Base-by-base conservation (phyloP, 1,140 invertebrate genomes). In the Aphaenogaster floridana region DNA sequence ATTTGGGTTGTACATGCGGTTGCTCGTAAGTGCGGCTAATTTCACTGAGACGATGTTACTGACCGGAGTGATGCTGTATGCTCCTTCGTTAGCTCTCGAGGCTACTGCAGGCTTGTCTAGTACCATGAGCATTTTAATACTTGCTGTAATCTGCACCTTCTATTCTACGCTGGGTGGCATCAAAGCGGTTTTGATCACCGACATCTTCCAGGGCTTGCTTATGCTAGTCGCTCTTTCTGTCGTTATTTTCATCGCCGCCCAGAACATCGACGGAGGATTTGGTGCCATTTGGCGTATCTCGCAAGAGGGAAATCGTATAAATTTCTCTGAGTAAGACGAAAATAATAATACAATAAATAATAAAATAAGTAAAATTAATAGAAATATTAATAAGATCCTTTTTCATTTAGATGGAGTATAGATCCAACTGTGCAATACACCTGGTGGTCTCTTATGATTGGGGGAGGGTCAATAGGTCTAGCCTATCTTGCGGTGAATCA, bases 21-120 rank as follows among this genome's bases (percentile, higher is more conserved):
- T 98, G 81, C 90, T 96, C 9, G 97, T 98, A 1, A 98, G 98
- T 3, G 77, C 97, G 2, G 97, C 97, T 0, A 98, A 98, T 91
- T 97, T 97, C 7, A 86, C 98, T 1, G 98, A 98, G 95, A 97
- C 98, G 97, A 95, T 98, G 28, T 93, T 99, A 13, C 99, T 99
- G 93, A 99, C 99, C 96, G 98, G 98, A 0, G 97, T 99, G 83
- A 98, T 99, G 1, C 95, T 99, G 0, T 99, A 98, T 94, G 99
- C 98, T 0, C 99, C 99, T 1, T 98, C 98, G 1, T 96, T 99
- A 85, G 98, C 99, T 0, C 92, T 99, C 17, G 98, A 98, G 94
- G 98, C 98, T n/a, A 98, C 99, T 42, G 98, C 98, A 2, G 98
- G 98, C 8, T 94, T 98, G 15, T 97, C 97, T 59, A 96, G 97